phyloP scores from a whole-genome alignment of 2,797 vertebrate genomes.

The Mormyrus proboscirostris region DNA sequence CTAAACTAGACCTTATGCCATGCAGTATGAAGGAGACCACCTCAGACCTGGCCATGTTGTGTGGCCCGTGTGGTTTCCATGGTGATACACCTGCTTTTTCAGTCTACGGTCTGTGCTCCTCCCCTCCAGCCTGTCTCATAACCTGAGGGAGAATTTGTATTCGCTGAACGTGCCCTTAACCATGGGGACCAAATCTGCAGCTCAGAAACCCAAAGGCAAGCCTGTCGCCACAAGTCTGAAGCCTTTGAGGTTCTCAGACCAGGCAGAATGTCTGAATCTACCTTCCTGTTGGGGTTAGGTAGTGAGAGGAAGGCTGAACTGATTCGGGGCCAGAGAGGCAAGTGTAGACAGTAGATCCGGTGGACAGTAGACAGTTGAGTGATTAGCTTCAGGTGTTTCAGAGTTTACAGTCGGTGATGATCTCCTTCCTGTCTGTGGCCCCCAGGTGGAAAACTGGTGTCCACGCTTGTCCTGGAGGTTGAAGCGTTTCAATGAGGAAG shows the following conservation, averaged over 20 bases:
- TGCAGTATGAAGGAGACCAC: neutral
- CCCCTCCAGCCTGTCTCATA: constrained; percentile 29
- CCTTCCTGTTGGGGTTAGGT: neutral
- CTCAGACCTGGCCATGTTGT: neutral
- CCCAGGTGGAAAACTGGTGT: constrained; percentile 79
- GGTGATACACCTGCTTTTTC: constrained; percentile 34
- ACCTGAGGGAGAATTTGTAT: constrained; percentile 54
- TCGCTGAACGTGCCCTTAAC: constrained; percentile 56
- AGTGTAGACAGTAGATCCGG: neutral
- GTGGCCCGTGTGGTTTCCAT: neutral
- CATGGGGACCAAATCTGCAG: constrained; percentile 34
- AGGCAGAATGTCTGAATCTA: constrained; percentile 42
- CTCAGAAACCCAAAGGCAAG: constrained; percentile 54
- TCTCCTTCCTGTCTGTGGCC: neutral
- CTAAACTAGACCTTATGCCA: neutral
- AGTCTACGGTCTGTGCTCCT: constrained; percentile 39
- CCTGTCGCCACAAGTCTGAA: constrained; percentile 53
- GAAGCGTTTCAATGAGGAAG: constrained; percentile 67
- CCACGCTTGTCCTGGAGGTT: constrained; percentile 73
- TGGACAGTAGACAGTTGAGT: no score
- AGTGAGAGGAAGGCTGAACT: neutral
- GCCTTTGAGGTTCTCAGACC: constrained; percentile 50
- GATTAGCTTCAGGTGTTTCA: neutral
- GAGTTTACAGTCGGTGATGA: neutral
- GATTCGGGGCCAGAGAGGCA: neutral